Percentiles rank a stretch among this genome's conserved stretches.
phyloP scores from a whole-genome alignment of 92 coral and sea anemone species.

The Parazoanthus darwini region DNA sequence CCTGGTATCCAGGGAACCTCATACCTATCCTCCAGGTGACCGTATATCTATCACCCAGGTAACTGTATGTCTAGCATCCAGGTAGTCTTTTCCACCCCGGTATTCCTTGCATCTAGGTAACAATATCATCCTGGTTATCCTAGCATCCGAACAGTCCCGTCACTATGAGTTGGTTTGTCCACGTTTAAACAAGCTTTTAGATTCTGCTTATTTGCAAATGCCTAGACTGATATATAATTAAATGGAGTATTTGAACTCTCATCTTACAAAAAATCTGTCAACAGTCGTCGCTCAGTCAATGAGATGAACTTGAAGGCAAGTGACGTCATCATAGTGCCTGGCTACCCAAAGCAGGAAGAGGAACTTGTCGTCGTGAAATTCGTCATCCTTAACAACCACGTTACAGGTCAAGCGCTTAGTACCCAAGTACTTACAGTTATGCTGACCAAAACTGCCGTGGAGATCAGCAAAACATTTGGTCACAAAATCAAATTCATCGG shows the following conservation, averaged over 20 bases:
- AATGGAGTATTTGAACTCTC: not conserved
- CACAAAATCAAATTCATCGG: conserved; percentile 4
- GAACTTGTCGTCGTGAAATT: conserved; percentile 8
- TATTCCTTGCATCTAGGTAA: not conserved
- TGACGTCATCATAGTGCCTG: conserved; percentile 23
- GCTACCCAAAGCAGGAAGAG: conserved; percentile 16
- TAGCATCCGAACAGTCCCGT: too few species aligned
- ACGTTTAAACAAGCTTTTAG: too few species aligned
- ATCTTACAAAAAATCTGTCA: not conserved
- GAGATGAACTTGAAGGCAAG: not conserved
- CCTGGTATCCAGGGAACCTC: not conserved
- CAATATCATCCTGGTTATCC: not conserved
- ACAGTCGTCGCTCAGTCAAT: not conserved
- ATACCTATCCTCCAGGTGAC: not conserved
- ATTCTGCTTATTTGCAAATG: not conserved
- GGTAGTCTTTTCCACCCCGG: not conserved
- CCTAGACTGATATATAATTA: not conserved
- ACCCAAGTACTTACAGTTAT: conserved; percentile 11
- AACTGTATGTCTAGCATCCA: too few species aligned
- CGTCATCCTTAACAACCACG: not conserved
- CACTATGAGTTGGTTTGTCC: too few species aligned
- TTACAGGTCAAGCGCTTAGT: not conserved
- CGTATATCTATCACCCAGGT: not conserved
- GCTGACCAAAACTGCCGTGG: conserved; percentile 9
- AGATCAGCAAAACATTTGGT: conserved; percentile 21